These are phyloP conservation scores for Tragelaphus buxtoni DNA, from an alignment of 2,113 vertebrate genomes.

Conservation along the genomic window DNA sequence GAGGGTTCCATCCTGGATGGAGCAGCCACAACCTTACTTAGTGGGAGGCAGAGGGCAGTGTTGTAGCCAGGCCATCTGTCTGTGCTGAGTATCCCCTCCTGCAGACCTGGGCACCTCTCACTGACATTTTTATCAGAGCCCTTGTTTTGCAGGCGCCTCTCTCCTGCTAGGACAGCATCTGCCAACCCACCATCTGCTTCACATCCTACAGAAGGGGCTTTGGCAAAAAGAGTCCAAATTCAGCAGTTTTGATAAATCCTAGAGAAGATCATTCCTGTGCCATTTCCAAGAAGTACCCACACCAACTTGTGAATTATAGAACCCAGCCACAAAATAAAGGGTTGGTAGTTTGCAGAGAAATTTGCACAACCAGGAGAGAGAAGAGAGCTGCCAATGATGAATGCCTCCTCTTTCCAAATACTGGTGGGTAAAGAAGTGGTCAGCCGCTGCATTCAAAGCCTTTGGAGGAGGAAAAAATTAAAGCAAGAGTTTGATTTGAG, in stretches of 20 bases:
- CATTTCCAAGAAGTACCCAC: background rate
- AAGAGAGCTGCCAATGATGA: background rate
- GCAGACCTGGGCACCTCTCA: too few species aligned
- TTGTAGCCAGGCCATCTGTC: background rate
- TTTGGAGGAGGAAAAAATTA: background rate
- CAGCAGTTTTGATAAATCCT: constrained; percentile 29
- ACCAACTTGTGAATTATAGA: background rate
- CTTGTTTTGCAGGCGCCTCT: background rate
- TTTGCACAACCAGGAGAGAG: background rate
- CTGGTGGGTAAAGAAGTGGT: background rate
- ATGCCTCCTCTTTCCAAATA: background rate
- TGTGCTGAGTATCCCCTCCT: background rate
- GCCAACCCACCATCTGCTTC: background rate
- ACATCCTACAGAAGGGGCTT: background rate
- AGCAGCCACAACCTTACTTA: background rate
- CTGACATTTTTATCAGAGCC: background rate
- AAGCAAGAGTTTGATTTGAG: background rate
- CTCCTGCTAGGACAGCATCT: background rate
- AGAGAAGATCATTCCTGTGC: background rate
- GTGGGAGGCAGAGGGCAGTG: background rate
- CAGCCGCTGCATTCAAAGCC: background rate
- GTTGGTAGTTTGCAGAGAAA: background rate
- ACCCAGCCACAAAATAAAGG: background rate
- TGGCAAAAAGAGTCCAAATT: constrained; percentile 34
- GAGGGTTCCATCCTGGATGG: background rate